Base-by-base conservation (phyloP, 2,797 vertebrate species). In the Steatocranus sp. region DNA sequence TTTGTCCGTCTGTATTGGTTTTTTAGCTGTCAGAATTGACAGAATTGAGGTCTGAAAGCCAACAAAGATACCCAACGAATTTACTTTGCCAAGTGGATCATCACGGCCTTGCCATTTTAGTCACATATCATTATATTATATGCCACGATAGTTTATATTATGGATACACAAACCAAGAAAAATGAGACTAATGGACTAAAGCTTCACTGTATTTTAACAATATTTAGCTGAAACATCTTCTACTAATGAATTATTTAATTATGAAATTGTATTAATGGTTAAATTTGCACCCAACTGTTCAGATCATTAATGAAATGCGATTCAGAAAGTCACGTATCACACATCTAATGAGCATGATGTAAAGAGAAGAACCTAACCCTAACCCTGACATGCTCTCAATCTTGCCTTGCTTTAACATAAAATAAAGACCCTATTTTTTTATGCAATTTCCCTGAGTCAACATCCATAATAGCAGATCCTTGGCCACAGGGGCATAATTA, bases 261-360 rank as follows among this genome's bases (percentile, higher is more conserved):
- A 15, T 34, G 41, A 75, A 10, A 48, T 50, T 49, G 56, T 50
- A 84, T 79, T 76, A 84, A 83, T 68, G 68, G 66, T 79, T 14
- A 58, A 58, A 77, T 87, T 32, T 82, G 41, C 14, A 14, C 46
- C 38, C 18, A 30, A 18, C 23, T 76, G 56, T 48, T 83, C 48
- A 53, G 51, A 66, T 84, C 75, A 79, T 81, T 15, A 82, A 78
- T 77, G 20, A 81, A 81, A 84, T 81, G 85, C 14, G 68, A 83
- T 76, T 17, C 51, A 70, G 53, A 79, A 86, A 73, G 41, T 30
- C 41, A 70, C 66, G 17, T 46, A 7, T 46, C 10, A 70, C 38
- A 43, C 15, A 48, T 48, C 41, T 73, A 73, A 73, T 48, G 41
- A 30, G 6, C 25, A 48, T 46, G 41, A 73, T 17, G 11, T 48